phyloP scores from a whole-genome alignment of 1,140 invertebrate species.

The Aplysia californica region DNA sequence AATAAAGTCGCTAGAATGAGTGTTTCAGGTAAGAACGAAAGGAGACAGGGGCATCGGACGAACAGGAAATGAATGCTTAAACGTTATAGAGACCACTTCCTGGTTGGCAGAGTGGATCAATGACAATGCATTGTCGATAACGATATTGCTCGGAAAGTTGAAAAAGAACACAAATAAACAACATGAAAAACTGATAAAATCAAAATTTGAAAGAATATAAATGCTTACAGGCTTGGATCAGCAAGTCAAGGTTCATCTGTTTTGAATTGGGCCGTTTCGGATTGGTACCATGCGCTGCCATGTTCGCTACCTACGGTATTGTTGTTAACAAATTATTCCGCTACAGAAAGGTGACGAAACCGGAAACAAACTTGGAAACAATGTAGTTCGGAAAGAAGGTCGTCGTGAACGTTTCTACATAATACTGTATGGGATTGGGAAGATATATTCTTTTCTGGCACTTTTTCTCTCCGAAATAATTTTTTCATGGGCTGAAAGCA shows the following conservation, averaged over 20 bases:
- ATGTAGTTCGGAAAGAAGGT: background rate
- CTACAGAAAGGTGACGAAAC: slow-evolving; percentile 11
- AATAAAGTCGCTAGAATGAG: background rate
- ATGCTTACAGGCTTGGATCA: slow-evolving; percentile 24
- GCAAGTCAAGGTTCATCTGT: slow-evolving; percentile 26
- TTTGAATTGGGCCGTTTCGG: slow-evolving; percentile 6
- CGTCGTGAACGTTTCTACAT: no score
- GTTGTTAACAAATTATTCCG: slow-evolving; percentile 21
- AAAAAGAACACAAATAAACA: no score
- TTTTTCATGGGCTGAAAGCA: no score
- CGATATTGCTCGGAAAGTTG: no score
- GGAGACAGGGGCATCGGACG: slow-evolving; percentile 1
- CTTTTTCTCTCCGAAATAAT: no score
- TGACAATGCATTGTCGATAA: background rate
- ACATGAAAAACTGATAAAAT: background rate
- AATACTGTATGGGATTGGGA: no score
- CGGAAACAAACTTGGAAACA: slow-evolving; percentile 25
- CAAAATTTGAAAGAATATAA: background rate
- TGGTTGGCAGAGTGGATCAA: slow-evolving; percentile 15
- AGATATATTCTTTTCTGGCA: no score
- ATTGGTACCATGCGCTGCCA: slow-evolving; percentile 19
- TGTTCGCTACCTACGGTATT: slow-evolving; percentile 15
- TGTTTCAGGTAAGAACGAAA: background rate
- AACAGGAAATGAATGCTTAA: slow-evolving; percentile 26
- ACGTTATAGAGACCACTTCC: slow-evolving; percentile 14